These are phyloP conservation scores for Pseudochaenichthys georgianus DNA, from an alignment of 2,797 vertebrate genomes.

Conservation along the genomic window DNA sequence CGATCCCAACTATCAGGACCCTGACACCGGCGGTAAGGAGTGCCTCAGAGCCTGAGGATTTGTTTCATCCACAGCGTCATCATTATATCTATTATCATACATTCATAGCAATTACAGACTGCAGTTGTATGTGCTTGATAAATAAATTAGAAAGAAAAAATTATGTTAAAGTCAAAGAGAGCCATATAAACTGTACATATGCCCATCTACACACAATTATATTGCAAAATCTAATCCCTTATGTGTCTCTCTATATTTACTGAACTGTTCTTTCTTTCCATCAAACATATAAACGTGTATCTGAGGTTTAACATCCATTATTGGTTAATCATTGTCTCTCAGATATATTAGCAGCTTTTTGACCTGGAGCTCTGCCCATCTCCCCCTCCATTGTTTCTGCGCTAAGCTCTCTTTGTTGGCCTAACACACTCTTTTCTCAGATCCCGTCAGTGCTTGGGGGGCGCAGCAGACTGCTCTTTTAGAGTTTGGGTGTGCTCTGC, in stretches of 20 bases:
- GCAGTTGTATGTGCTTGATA: too few species aligned
- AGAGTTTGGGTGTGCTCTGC: constrained; percentile 68
- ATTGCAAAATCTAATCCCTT: not conserved
- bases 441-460: constrained; percentile 40
- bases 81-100: not conserved
- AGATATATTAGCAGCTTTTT: not conserved
- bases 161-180: too few species aligned
- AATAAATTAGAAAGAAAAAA: too few species aligned
- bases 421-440: constrained; percentile 51
- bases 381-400: constrained; percentile 13
- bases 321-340: not conserved
- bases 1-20: constrained; percentile 93
- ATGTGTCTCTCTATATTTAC: not conserved
- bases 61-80: not conserved
- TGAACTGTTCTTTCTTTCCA: not conserved
- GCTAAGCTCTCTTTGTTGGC: constrained; percentile 31
- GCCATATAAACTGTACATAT: not conserved
- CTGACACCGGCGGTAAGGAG: constrained; percentile 90
- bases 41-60: not conserved
- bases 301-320: not conserved
- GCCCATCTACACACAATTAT: not conserved
- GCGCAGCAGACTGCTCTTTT: constrained; percentile 65
- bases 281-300: not conserved
- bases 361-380: constrained; percentile 19
- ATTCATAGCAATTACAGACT: not conserved